Conservation (phyloP, 2,113 vertebrate genomes). For the Pangasianodon gigas region DNA sequence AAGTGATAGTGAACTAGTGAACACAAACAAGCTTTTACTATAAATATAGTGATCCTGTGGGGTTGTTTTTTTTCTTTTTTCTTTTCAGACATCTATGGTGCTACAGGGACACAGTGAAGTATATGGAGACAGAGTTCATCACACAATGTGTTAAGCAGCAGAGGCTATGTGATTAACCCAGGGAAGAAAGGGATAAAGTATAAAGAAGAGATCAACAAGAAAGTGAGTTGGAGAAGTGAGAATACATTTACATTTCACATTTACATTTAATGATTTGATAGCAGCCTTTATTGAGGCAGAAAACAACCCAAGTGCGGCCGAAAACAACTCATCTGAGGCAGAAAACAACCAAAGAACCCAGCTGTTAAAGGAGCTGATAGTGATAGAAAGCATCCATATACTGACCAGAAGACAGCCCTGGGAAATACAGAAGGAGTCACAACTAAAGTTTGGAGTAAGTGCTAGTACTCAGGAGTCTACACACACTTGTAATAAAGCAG, state of each 20-base stretch:
- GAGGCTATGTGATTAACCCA: neutral
- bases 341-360: neutral
- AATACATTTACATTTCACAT: neutral
- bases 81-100: neutral
- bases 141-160: neutral
- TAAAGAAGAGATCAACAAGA: neutral
- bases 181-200: neutral
- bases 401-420: neutral
- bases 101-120: neutral
- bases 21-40: neutral
- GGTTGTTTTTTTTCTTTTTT: neutral
- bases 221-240: slow-evolving; percentile 10
- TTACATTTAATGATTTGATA: neutral
- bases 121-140: neutral
- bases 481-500: neutral
- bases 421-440: neutral
- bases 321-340: neutral
- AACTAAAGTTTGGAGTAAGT: neutral
- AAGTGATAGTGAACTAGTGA: neutral
- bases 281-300: neutral
- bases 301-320: neutral
- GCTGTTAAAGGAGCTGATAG: neutral
- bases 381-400: neutral
- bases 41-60: neutral
- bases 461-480: neutral